Evolutionary conservation across 2,888 invertebrate genomes (phyloP), one percentile per base, ranked within the genome.

Genomic region (Dryocosmus kuriphilus): DNA sequence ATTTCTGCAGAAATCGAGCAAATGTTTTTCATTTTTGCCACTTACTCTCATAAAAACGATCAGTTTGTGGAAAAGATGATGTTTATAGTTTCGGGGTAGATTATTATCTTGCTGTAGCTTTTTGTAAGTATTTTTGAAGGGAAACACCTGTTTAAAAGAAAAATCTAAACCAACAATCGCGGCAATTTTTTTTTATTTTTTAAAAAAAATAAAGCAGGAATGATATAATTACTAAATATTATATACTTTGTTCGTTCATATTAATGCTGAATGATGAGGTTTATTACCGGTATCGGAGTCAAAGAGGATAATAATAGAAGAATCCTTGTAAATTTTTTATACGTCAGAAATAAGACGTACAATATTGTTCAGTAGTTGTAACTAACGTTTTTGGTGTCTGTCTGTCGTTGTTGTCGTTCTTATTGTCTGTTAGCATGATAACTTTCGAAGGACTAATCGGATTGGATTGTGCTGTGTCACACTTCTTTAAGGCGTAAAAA

Each of bases 1-100:
- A 2, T 81, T 46, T 9, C 75, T 38, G 74, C 85, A 84, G 77
- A 78, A 78, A 32, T 77, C 38, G 57, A 76, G 78, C 2, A 65
- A 35, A 11, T 22, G 22, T 41, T 65, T 65, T 2, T 65, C 24
- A 41, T 65, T n/a, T 22, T 4, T n/a, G 2, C 41, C 24, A 16
- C 22, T 14, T 14, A 16, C 5, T 16, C 24, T 41, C 41, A 65
- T 65, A 19, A 65, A 65, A 16, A 65, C 16, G 2, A 65, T 24
- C 16, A 65, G 8, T 24, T 7, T 22, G 4, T 8, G 16, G 24
- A 24, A 27, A 24, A 41, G 24, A 2, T 22, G 41, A 65, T 9
- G 24, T 6, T 3, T 41, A 16, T 24, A 41, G 14, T 41, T 41
- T 27, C 24, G 41, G 1, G 8, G 22, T 22, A 24, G 38, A 2